Percentiles rank a stretch among this genome's conserved stretches.
These are phyloP conservation scores for Anolis carolinensis DNA, from an alignment of 2,113 vertebrate genomes.

Conservation along the genomic window DNA sequence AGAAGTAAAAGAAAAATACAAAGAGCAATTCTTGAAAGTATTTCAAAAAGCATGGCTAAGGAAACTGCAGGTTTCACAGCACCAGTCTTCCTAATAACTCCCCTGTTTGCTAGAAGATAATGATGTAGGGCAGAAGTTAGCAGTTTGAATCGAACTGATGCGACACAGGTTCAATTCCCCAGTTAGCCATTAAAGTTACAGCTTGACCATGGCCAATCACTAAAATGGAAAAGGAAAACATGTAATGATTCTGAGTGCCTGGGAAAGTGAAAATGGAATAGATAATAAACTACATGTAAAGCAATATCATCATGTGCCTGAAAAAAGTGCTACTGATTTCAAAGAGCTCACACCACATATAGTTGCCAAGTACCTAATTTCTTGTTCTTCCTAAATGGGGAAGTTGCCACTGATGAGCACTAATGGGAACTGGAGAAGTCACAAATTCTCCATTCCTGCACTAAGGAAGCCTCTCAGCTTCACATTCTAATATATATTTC, in stretches of 20 bases:
- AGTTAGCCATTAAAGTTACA: background rate
- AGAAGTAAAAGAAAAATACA: background rate
- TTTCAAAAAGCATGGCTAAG: background rate
- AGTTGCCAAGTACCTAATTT: too few species aligned
- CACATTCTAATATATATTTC: background rate
- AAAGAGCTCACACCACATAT: background rate
- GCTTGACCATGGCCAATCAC: too few species aligned
- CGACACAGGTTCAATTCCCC: background rate
- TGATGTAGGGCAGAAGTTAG: background rate
- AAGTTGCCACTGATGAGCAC: too few species aligned
- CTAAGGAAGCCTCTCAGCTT: background rate
- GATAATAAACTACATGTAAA: too few species aligned
- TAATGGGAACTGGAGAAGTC: too few species aligned
- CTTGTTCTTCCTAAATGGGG: too few species aligned
- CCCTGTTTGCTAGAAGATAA: too few species aligned
- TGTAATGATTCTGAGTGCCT: too few species aligned
- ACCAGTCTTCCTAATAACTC: background rate
- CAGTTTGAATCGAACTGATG: background rate
- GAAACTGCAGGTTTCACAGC: background rate
- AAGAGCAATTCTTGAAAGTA: too few species aligned
- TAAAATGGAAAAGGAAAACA: too few species aligned
- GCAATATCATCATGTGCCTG: background rate
- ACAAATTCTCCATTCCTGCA: too few species aligned
- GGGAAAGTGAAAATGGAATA: too few species aligned
- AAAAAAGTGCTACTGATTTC: background rate